Evolutionary conservation across 2,797 vertebrate species (phyloP).

Genomic region (Neomorphus geoffroyi): DNA sequence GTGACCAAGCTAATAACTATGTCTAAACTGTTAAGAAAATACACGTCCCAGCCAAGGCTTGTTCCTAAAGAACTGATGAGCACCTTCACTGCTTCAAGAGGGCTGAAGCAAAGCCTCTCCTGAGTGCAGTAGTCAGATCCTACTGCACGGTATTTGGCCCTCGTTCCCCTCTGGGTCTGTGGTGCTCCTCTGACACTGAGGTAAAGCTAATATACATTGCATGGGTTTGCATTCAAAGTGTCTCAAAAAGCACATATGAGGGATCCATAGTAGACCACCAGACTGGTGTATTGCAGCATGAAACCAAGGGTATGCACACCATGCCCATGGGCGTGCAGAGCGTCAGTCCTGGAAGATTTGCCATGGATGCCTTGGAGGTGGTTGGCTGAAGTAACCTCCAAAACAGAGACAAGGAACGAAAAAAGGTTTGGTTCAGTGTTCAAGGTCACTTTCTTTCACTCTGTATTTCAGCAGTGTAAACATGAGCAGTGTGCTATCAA

Average conservation of each 20-base stretch:
- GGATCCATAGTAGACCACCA: background rate
- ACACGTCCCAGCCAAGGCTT: background rate
- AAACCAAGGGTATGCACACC: background rate
- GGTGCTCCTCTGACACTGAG: background rate
- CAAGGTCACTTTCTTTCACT: background rate
- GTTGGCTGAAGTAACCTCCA: background rate
- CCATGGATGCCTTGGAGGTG: background rate
- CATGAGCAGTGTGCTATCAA: background rate
- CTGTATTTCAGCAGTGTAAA: background rate
- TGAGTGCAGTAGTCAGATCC: accelerated
- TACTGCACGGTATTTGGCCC: background rate
- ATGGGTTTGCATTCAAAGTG: background rate
- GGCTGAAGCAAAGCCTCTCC: background rate
- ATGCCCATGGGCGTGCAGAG: background rate
- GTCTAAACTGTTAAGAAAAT: background rate
- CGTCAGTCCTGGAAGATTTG: background rate
- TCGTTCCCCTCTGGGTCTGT: background rate
- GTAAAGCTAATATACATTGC: background rate
- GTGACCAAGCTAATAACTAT: background rate
- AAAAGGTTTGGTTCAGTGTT: background rate
- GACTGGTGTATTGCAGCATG: background rate
- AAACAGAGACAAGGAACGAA: background rate
- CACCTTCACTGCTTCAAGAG: background rate
- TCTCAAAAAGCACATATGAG: background rate
- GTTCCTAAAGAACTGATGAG: background rate